A percentile compares a stretch with the other conserved stretches of the same genome.
Conservation (phyloP, 2,888 invertebrate genomes). For the Nymphalis c-album region DNA sequence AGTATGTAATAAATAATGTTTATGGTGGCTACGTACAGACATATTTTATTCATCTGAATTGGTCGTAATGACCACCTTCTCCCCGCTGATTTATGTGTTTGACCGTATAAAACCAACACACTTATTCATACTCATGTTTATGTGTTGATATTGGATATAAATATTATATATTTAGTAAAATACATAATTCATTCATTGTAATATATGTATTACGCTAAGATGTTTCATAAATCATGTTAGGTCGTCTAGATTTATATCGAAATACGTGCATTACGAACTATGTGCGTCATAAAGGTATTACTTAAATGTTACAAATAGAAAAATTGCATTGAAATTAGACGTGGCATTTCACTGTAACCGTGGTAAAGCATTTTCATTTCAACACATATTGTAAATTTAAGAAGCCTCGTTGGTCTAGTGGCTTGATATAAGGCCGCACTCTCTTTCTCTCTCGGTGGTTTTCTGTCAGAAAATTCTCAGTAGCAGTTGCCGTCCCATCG, state of each 20-base stretch:
- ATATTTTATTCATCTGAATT: slow-evolving; percentile 30
- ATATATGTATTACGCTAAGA: neutral
- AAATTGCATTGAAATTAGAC: too few relatives aligned
- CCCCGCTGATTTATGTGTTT: slow-evolving; percentile 55
- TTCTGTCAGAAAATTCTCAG: too few relatives aligned
- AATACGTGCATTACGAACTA: too few relatives aligned
- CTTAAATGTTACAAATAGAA: neutral
- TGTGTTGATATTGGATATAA: slow-evolving; percentile 61
- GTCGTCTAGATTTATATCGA: neutral
- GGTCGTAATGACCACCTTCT: slow-evolving; percentile 52
- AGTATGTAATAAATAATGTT: slow-evolving; percentile 24
- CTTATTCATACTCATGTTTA: slow-evolving; percentile 69
- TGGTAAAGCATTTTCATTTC: too few relatives aligned
- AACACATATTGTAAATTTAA: too few relatives aligned
- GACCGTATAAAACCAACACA: slow-evolving; percentile 60
- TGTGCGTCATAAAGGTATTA: neutral
- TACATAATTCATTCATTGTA: slow-evolving; percentile 7
- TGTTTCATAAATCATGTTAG: neutral
- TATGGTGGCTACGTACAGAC: slow-evolving; percentile 18
- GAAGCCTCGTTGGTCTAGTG: too few relatives aligned
- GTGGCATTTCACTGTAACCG: too few relatives aligned
- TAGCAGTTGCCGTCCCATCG: too few relatives aligned
- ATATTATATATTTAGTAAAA: slow-evolving; percentile 31
- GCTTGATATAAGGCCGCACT: too few relatives aligned
- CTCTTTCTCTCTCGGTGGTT: too few relatives aligned